A percentile compares a stretch with the other conserved stretches of the same genome.
Evolutionary conservation across 2,888 invertebrate species (phyloP).

Genomic region (Crossocerus cetratus): DNA sequence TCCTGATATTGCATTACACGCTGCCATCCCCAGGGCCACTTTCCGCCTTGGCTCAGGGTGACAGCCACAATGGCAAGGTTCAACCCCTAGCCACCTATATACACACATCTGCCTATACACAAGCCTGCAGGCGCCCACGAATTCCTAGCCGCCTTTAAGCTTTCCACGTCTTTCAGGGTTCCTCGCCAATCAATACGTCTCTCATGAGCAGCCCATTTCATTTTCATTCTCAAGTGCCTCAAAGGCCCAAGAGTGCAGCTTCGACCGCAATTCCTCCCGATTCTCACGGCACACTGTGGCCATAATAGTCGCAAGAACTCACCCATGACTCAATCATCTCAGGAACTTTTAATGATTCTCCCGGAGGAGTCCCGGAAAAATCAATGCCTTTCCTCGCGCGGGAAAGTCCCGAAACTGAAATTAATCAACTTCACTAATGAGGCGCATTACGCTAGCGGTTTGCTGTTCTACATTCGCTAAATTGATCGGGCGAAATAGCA

Average conservation of each 20-base stretch:
- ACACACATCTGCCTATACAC: background rate
- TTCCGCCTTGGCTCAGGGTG: background rate
- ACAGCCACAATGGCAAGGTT: background rate
- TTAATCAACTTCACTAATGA: no score
- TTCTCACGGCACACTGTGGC: no score
- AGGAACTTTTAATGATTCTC: no score
- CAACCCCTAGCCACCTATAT: background rate
- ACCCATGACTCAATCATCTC: no score
- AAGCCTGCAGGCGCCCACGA: no score
- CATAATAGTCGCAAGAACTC: no score
- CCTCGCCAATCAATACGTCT: background rate
- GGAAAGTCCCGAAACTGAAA: no score
- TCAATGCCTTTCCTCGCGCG: no score
- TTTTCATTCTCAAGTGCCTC: background rate
- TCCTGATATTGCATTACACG: background rate
- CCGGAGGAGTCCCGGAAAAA: no score
- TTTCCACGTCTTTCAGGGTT: background rate
- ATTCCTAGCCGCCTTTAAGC: background rate
- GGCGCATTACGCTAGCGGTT: no score
- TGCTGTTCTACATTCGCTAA: no score
- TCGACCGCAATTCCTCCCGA: background rate
- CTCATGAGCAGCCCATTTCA: background rate
- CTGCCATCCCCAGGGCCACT: background rate
- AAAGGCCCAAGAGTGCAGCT: background rate
- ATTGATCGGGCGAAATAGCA: no score